phyloP scores from a whole-genome alignment of 2,113 vertebrate species.

The Psephotus haematonotus region DNA sequence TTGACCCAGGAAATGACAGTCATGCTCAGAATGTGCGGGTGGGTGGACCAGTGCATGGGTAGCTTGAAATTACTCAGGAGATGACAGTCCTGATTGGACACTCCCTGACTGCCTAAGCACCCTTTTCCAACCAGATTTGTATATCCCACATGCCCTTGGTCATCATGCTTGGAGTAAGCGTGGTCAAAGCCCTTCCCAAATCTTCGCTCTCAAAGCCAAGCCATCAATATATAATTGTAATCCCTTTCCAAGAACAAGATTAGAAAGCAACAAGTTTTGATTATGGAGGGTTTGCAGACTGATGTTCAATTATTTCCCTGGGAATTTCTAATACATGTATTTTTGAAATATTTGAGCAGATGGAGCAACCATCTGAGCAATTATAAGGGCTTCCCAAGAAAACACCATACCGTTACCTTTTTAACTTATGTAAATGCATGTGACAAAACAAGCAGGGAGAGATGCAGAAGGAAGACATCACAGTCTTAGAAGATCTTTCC shows the following conservation, averaged over 20 bases:
- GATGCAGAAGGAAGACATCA: not conserved
- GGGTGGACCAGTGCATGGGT: too few species aligned
- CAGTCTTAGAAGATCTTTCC: not conserved
- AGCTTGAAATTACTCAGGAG: too few species aligned
- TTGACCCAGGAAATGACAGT: too few species aligned
- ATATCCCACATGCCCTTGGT: too few species aligned
- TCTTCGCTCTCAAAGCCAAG: too few species aligned
- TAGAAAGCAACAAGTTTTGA: not conserved
- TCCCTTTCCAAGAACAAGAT: not conserved
- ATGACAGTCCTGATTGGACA: too few species aligned
- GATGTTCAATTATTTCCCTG: not conserved
- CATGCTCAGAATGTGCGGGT: too few species aligned
- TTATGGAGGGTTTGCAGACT: accelerated
- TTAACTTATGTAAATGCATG: not conserved
- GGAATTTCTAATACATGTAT: not conserved
- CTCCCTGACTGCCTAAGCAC: too few species aligned
- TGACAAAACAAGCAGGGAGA: not conserved
- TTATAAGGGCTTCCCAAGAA: not conserved
- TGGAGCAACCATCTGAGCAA: not conserved
- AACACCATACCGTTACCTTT: not conserved
- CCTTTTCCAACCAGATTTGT: too few species aligned
- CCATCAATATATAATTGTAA: not conserved
- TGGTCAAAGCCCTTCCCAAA: too few species aligned
- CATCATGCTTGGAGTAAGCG: too few species aligned
- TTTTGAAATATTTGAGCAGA: not conserved